Percentiles rank a stretch among this genome's conserved stretches.
Conservation (phyloP, 2,797 vertebrate species). For the Podargus strigoides region DNA sequence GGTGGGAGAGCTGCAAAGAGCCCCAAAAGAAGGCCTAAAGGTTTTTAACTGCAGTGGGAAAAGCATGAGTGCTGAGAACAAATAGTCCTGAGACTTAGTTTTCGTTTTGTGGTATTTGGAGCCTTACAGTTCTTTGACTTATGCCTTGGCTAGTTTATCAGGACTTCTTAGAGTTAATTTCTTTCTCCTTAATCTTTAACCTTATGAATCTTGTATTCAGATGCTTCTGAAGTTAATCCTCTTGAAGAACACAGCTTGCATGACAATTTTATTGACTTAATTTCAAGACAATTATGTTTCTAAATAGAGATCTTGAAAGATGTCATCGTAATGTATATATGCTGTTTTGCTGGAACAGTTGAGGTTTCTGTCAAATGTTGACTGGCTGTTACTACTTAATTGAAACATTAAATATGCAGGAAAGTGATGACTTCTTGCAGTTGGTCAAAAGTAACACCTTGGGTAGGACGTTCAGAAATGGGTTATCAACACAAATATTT, state of each 20-base stretch:
- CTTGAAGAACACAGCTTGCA: not conserved
- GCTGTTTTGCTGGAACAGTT: not conserved
- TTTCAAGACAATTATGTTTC: not conserved
- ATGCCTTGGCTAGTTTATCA: not conserved
- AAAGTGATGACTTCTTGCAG: not conserved
- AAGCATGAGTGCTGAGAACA: not conserved
- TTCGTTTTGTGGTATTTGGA: not conserved
- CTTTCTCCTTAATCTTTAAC: not conserved
- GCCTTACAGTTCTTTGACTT: not conserved
- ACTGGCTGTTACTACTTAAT: not conserved
- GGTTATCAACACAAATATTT: not conserved
- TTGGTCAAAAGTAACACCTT: not conserved
- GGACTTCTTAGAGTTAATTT: not conserved
- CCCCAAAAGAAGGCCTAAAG: not conserved
- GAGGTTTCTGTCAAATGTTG: not conserved
- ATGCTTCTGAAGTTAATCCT: not conserved
- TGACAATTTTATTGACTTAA: not conserved
- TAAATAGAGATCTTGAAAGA: not conserved
- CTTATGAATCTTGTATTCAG: not conserved
- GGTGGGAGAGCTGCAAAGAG: not conserved
- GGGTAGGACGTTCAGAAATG: not conserved
- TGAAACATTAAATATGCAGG: not conserved
- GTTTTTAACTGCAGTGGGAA: not conserved
- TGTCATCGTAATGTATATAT: not conserved
- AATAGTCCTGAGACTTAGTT: not conserved